Evolutionary conservation across 2,888 invertebrate species (phyloP).

Genomic region (Platypus cylindrus): DNA sequence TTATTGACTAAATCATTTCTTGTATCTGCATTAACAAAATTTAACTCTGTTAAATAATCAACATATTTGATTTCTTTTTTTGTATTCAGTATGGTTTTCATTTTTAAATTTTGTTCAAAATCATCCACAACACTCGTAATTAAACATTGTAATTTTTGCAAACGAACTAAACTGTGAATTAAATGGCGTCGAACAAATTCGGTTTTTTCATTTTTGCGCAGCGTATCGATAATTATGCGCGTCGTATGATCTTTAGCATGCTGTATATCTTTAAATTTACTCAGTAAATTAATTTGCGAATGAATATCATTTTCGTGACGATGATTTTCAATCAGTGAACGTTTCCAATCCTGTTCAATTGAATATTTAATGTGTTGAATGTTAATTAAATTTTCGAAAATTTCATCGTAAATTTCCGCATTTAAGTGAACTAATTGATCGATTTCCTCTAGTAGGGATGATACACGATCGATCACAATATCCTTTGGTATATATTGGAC

Average conservation of each 20-base stretch:
- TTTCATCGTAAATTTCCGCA: conserved; percentile 23
- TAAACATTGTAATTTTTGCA: conserved; percentile 29
- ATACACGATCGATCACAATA: conserved; percentile 26
- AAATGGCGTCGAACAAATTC: conserved; percentile 25
- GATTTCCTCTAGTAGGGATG: conserved; percentile 24
- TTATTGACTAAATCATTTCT: conserved; percentile 43
- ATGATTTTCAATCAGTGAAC: conserved; percentile 22
- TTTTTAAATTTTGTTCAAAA: conserved; percentile 28
- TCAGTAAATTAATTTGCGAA: conserved; percentile 25
- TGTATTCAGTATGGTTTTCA: conserved; percentile 38
- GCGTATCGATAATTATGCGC: conserved; percentile 18
- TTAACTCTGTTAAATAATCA: conserved; percentile 34
- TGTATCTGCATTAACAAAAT: conserved; percentile 44
- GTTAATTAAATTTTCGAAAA: conserved; percentile 25
- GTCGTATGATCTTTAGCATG: conserved; percentile 22
- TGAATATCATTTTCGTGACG: conserved; percentile 23
- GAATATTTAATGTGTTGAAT: conserved; percentile 26
- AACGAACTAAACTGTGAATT: conserved; percentile 25
- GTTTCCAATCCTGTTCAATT: conserved; percentile 28
- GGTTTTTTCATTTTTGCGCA: conserved; percentile 21
- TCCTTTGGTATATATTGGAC: conserved; percentile 20
- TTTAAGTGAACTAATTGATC: conserved; percentile 26
- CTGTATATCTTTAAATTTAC: conserved; percentile 27
- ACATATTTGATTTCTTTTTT: conserved; percentile 42
- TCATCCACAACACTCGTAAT: conserved; percentile 26